Base-by-base conservation (phyloP, 2,888 invertebrate species). In the Torymus aiolomorphi region DNA sequence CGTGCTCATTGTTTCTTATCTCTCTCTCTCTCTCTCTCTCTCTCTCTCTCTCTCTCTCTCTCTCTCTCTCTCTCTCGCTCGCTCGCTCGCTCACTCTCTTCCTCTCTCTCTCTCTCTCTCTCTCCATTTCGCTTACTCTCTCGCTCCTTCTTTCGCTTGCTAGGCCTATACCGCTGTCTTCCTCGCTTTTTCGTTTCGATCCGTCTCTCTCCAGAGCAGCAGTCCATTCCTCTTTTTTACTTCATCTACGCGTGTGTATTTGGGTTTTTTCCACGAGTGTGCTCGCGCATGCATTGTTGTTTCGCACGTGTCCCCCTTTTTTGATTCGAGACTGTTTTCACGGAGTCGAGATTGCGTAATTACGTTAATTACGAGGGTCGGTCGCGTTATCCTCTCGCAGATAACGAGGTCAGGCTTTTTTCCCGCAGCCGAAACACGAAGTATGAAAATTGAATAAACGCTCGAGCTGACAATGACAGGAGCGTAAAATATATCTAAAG, bases 1-100 rank as follows among this genome's bases (percentile, higher is more conserved):
- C 84, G 84, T 83, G 81, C 84, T 85, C 84, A 84, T 84, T 84
- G 83, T 83, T 83, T 82, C 84, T 81, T 81, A 66, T 78, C 77
- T 74, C 61, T 63, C 76, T 73, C 81, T 76, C 79, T 74, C 80
- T 85, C 84, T 82, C 81, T 80, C 76, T 82, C 82, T 79, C 78
- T 75, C 80, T 79, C 75, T 59, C 57, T 12, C 18, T 75, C 20
- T 51, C 56, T 49, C 42, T 69, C 24, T 14, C 59, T 54, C 59
- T 79, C 76, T 78, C 62, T 74, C 62, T 80, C 80, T 83, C 76
- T 79, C 79, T 81, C 76, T 82, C n/a, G n/a, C 77, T 62, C 31
- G 79, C n/a, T 69, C 18, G 65, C 42, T 66, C 71, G 72, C 72
- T n/a, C n/a, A n/a, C 75, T 65, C 20, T 71, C 78, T 20, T 20